Conservation (phyloP, 1,140 invertebrate genomes). For the Leptonema lineaticorne region DNA sequence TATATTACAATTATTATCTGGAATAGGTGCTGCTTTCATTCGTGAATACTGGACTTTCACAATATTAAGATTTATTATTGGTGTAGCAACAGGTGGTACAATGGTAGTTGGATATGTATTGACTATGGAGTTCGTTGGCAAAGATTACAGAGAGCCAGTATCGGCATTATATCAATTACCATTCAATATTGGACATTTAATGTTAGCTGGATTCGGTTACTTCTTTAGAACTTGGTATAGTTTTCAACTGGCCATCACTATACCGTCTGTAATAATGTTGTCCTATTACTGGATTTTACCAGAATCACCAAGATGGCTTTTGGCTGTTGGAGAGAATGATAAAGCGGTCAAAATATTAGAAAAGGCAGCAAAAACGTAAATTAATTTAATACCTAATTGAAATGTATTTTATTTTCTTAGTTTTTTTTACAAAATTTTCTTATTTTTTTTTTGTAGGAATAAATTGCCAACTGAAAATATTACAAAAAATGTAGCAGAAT, state of each 20-base stretch:
- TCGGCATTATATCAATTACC: conserved; percentile 63
- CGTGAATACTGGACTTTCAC: conserved; percentile 65
- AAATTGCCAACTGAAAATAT: conserved; percentile 58
- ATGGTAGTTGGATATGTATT: conserved; percentile 64
- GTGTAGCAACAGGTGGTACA: conserved; percentile 61
- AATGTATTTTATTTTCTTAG: background rate
- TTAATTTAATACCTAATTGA: no score
- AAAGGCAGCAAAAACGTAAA: conserved; percentile 59
- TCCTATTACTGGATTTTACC: conserved; percentile 63
- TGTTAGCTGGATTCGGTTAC: conserved; percentile 58
- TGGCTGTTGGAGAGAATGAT: conserved; percentile 60
- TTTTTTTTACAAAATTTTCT: background rate
- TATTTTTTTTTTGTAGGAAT: conserved; percentile 53
- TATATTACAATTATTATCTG: conserved; percentile 59
- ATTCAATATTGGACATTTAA: conserved; percentile 60
- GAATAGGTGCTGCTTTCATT: conserved; percentile 59
- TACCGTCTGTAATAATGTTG: conserved; percentile 57
- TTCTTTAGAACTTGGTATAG: conserved; percentile 56
- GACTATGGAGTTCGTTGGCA: conserved; percentile 57
- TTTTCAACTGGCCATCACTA: conserved; percentile 59
- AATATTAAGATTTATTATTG: conserved; percentile 61
- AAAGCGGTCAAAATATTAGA: conserved; percentile 60
- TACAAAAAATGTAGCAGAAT: conserved; percentile 51
- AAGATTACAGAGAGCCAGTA: conserved; percentile 62
- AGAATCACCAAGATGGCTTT: conserved; percentile 70